These are phyloP conservation scores for Folsomia candida DNA, from an alignment of 2,888 invertebrate genomes.

Conservation along the genomic window DNA sequence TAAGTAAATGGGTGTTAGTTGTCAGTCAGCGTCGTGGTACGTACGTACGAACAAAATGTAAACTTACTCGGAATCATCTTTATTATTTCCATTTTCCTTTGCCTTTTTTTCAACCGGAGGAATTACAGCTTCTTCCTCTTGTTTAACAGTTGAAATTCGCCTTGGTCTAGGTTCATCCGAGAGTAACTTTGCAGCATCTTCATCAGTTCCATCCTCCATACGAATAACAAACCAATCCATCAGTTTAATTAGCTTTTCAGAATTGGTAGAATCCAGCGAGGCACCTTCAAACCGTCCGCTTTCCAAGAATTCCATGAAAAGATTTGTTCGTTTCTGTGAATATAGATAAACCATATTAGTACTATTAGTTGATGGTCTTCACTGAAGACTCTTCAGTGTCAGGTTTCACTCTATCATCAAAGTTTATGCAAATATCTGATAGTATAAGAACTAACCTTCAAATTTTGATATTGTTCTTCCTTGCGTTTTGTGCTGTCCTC, in stretches of 20 bases:
- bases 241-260: slow-evolving; percentile 72
- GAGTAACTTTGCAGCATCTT: slow-evolving; percentile 47
- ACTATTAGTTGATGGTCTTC: too few species aligned
- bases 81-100: slow-evolving; percentile 35
- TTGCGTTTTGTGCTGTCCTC: slow-evolving; percentile 88
- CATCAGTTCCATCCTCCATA: slow-evolving; percentile 84
- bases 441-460: slow-evolving; percentile 63
- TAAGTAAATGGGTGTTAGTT: too few species aligned
- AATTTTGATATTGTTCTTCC: slow-evolving; percentile 76
- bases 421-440: background rate
- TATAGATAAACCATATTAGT: too few species aligned
- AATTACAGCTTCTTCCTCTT: slow-evolving; percentile 39
- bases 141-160: slow-evolving; percentile 10
- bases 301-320: slow-evolving; percentile 80
- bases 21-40: background rate
- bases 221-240: slow-evolving; percentile 96
- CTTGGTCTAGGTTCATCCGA: slow-evolving; percentile 41
- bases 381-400: too few species aligned
- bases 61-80: slow-evolving; percentile 52
- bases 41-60: too few species aligned
- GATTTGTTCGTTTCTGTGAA: slow-evolving; percentile 76
- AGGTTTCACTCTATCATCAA: too few species aligned
- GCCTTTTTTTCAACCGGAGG: background rate
- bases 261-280: slow-evolving; percentile 79
- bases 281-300: slow-evolving; percentile 71